Base-by-base conservation (phyloP, 1,140 invertebrate species). In the Asbolus verrucosus region DNA sequence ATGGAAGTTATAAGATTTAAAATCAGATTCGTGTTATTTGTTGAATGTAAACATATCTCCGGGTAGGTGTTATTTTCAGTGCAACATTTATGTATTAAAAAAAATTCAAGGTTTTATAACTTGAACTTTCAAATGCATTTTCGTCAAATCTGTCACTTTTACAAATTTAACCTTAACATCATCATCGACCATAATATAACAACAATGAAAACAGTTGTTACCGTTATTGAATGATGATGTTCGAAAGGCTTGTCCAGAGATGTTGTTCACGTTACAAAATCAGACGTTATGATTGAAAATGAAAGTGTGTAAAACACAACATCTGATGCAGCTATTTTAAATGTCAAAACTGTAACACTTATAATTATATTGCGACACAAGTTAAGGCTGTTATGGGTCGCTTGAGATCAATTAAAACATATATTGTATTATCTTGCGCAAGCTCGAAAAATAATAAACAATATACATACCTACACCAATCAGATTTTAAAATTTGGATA, bases 311-410 rank as follows among this genome's bases (percentile, higher is more conserved):
- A 43, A 33, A 46, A 69, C 39, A 62, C 41, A 43, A 62, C 61
- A 63, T 46, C 27, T 43, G 67, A 69, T 69, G 67, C 67, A 63
- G 61, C 61, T 69, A 60, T 41, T 62, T 43, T 69, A 70, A 70
- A 70, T 70, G 68, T 70, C 68, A 65, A 70, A 70, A 65, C 61
- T 67, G 61, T 63, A 63, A 63, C 61, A 63, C 61, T 63, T 63
- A 63, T 63, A 63, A 63, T 63, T 63, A 63, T 41, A 21, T 63
- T 63, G 61, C 61, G 61, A 63, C 61, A 63, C 61, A 38, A 41
- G 61, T 63, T 63, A 18, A 63, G 60, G 14, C 60, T 63, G 60
- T 63, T 63, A 41, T 39, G 61, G 61, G 39, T 63, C 61, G 39
- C 61, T 63, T 21, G 33, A 63, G 61, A 39, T 27, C 61, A 63